Percentiles rank a stretch among this genome's conserved stretches.
Evolutionary conservation across 2,113 vertebrate species (phyloP).

Genomic region (Petrocephalus microphthalmus): DNA sequence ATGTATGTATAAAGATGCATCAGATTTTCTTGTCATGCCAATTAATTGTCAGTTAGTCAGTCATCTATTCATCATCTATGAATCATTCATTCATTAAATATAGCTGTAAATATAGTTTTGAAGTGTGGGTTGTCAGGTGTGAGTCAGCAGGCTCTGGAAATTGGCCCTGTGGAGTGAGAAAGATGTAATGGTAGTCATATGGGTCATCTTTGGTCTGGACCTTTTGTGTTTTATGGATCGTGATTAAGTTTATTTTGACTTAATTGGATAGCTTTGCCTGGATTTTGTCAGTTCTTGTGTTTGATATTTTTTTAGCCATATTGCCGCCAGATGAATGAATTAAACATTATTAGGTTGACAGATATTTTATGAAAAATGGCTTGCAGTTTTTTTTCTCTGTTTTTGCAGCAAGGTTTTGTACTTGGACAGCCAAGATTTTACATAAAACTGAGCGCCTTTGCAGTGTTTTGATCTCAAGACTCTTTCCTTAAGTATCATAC

Average conservation of each 20-base stretch:
- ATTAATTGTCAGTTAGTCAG: too few relatives aligned
- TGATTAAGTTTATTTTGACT: background rate
- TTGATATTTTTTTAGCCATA: background rate
- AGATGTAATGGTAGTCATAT: background rate
- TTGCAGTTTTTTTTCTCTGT: too few relatives aligned
- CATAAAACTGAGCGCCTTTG: background rate
- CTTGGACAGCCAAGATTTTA: too few relatives aligned
- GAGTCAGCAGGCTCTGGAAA: too few relatives aligned
- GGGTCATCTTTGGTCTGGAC: background rate
- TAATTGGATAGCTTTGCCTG: background rate
- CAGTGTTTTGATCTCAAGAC: background rate
- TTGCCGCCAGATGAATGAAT: background rate
- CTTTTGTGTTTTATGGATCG: background rate
- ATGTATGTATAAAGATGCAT: too few relatives aligned
- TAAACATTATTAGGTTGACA: background rate
- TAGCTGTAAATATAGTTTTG: too few relatives aligned
- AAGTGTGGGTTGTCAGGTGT: too few relatives aligned
- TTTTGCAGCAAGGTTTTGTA: too few relatives aligned
- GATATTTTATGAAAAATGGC: too few relatives aligned
- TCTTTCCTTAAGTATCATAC: background rate
- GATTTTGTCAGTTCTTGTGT: background rate
- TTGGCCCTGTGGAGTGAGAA: background rate
- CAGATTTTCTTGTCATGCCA: too few relatives aligned
- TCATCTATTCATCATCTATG: too few relatives aligned
- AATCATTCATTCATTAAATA: too few relatives aligned